Evolutionary conservation across 2,113 vertebrate genomes (phyloP), one percentile per base, ranked within the genome.

Genomic region (Phasianus colchicus): DNA sequence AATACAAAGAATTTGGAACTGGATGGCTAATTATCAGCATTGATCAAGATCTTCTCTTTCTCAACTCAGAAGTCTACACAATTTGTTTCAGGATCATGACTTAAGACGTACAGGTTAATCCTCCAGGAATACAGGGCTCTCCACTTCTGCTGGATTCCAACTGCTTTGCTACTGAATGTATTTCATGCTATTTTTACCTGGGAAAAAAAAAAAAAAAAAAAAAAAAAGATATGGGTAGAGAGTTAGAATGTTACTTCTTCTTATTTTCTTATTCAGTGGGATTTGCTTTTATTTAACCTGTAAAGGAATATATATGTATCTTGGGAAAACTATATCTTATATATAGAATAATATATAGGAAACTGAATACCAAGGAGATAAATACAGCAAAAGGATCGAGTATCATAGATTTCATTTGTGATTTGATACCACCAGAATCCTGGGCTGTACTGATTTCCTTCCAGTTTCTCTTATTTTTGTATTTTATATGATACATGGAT

Each of bases 401-500:
- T 96, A 69, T 95, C 93, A 65, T 60, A 52, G 90, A 80, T 80
- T 93, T 89, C 71, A 60, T 84, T 84, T 69, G 83, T 84, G 83
- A 95, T 86, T 75, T 92, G 90, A 93, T 97, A 94, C 83, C 40
- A 86, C 50, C 27, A 64, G 89, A 96, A 97, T 97, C 95, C 92
- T 95, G 91, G 90, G 90, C 95, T 97, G 96, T 97, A 90, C 77
- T 95, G 45, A 88, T 94, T 96, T 97, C 96, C 94, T 96, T 93
- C 93, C 95, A 86, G 95, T 97, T 97, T 97, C 94, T 91, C 84
- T 93, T 88, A 95, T 95, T 96, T 95, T 89, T 84, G 69, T 95
- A 86, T 97, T 97, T 97, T 97, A 88, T 96, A 85, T 96, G 95
- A 96, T 92, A 91, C 81, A 86, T 96, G 94, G 88, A 96, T 95